phyloP scores from a whole-genome alignment of 2,113 vertebrate species.

The Oreocharis arfaki region DNA sequence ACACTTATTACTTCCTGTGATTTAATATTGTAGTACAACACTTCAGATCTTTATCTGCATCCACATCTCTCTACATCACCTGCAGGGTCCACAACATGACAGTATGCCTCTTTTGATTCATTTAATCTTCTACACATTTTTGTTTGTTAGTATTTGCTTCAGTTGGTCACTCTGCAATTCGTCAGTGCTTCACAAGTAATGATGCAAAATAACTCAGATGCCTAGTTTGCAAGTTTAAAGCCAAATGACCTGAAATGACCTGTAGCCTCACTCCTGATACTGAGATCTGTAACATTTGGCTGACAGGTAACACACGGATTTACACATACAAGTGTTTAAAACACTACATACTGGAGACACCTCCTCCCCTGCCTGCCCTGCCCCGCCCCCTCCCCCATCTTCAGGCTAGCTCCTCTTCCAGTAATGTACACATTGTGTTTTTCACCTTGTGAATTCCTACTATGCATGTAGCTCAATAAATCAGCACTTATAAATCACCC shows the following conservation, averaged over 20 bases:
- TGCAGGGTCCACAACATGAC: neutral
- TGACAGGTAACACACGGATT: neutral
- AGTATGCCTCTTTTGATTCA: neutral
- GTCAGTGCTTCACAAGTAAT: neutral
- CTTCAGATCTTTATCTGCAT: neutral
- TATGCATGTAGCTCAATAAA: neutral
- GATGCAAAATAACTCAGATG: neutral
- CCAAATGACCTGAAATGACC: neutral
- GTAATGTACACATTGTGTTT: neutral
- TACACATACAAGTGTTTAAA: neutral
- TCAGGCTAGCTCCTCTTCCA: neutral
- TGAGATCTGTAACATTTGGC: neutral
- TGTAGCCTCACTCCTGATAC: neutral
- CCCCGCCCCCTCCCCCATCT: neutral
- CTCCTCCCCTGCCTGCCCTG: too few species aligned
- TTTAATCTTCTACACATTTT: neutral
- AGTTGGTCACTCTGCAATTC: neutral
- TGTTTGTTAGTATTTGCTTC: neutral
- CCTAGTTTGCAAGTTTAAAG: neutral
- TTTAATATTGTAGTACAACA: neutral
- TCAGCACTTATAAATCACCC: slow-evolving; percentile 10
- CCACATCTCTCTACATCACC: neutral
- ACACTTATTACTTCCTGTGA: neutral
- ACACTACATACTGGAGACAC: neutral
- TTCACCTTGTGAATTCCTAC: neutral